Base-by-base conservation (phyloP, 2,797 vertebrate species). In the Acropternis orthonyx region DNA sequence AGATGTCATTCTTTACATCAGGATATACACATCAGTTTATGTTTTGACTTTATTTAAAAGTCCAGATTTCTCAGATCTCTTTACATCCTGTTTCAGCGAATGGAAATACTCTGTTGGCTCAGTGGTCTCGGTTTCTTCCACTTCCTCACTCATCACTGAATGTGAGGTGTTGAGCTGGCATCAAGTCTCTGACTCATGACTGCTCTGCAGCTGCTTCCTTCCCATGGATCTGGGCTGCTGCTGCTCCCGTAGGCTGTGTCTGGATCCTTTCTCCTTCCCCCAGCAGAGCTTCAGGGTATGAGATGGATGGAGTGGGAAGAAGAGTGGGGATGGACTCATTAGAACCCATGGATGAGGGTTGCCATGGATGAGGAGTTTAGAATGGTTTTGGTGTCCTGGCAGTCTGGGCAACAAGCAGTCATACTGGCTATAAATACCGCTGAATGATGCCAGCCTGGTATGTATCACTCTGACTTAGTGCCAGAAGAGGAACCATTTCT, bases 11-110 rank as follows among this genome's bases (percentile, higher is more conserved):
- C 46, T 65, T 92, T 93, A 75, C 9, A 6, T 93, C 87, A 94
- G 81, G 92, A 66, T 93, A 85, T 19, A 71, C 54, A 88, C 54
- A 41, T 44, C 68, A 43, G 75, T 85, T 89, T 91, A 36, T 83
- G 81, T 97, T 94, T 93, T 88, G 81, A 87, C 87, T 94, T 93
- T 81, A 48, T 75, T 89, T 89, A 65, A 62, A 92, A 78, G 30
- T 48, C 49, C 43, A 44, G 20, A 44, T 84, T 96, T 88, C 85
- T 93, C 56, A 94, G 51, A 85, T 94, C 43, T 96, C 46, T 34
- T 89, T 91, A 85, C 55, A 62, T 96, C 84, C 92, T 87, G 51
- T 88, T 94, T 56, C 66, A 34, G 46, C 0, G 27, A 94, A 75
- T 89, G 84, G 91, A 94, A 95, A 77, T 72, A 91, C 68, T 75